These are phyloP conservation scores for Tipula helvola DNA, from an alignment of 2,888 invertebrate species.

Conservation along the genomic window DNA sequence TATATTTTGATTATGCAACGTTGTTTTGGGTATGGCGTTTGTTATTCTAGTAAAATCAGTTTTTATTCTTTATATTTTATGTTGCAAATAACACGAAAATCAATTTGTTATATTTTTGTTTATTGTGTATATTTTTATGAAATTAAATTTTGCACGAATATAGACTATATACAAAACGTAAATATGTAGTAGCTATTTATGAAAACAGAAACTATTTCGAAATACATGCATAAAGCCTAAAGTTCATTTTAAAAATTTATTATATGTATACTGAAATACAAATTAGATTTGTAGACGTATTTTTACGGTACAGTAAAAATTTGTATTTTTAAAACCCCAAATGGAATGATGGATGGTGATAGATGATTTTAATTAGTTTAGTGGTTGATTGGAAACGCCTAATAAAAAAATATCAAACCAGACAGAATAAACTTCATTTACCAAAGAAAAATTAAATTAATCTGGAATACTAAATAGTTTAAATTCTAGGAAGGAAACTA, in stretches of 20 bases:
- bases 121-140: not conserved
- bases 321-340: too few species aligned
- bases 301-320: not conserved
- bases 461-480: too few species aligned
- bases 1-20: not conserved
- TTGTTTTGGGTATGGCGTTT: not conserved
- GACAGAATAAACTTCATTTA: too few species aligned
- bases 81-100: not conserved
- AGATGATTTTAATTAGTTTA: too few species aligned
- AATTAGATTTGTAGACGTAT: not conserved
- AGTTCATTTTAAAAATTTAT: not conserved
- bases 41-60: not conserved
- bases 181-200: not conserved
- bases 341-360: too few species aligned
- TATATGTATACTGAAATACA: not conserved
- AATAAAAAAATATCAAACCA: too few species aligned
- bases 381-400: too few species aligned
- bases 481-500: too few species aligned
- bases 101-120: not conserved
- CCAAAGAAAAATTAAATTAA: too few species aligned
- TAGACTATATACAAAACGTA: not conserved
- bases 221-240: not conserved
- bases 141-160: not conserved
- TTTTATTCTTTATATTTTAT: not conserved
- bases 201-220: not conserved